These are phyloP conservation scores for Sebastes melanostomus DNA, from an alignment of 2,797 vertebrate species.

Conservation along the genomic window DNA sequence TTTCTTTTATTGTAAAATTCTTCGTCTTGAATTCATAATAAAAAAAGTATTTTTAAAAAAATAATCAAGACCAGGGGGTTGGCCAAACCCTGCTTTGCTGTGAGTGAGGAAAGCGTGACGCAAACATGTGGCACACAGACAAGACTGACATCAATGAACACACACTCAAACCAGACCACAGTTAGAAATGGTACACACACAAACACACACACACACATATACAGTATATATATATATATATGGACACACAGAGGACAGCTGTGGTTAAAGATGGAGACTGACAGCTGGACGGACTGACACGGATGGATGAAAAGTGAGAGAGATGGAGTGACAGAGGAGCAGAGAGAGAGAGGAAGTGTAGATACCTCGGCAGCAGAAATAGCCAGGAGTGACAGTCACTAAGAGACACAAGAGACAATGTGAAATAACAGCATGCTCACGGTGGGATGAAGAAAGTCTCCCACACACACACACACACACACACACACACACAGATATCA, in stretches of 20 bases:
- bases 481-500: conserved; percentile 7
- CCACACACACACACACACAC: conserved; percentile 9
- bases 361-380: conserved; percentile 90
- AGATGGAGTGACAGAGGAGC: conserved; percentile 49
- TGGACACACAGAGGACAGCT: conserved; percentile 40
- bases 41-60: not conserved
- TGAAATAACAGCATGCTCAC: conserved; percentile 74
- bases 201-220: conserved; percentile 14
- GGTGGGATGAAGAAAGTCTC: conserved; percentile 48
- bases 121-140: conserved; percentile 61
- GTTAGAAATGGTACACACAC: conserved; percentile 33
- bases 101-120: conserved; percentile 74
- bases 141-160: conserved; percentile 40
- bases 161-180: conserved; percentile 14
- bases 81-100: conserved; percentile 68
- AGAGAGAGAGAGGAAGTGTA: conserved; percentile 69
- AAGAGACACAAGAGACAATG: conserved; percentile 86
- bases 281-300: conserved; percentile 29
- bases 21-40: not conserved
- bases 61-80: conserved; percentile 62
- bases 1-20: not conserved
- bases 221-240: not conserved
- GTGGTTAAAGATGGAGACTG: conserved; percentile 56
- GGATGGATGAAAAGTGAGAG: conserved; percentile 36
- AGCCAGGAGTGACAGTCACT: conserved; percentile 88